Evolutionary conservation across 2,797 vertebrate species (phyloP), one percentile per base, ranked within the genome.

Genomic region (Avahi laniger): DNA sequence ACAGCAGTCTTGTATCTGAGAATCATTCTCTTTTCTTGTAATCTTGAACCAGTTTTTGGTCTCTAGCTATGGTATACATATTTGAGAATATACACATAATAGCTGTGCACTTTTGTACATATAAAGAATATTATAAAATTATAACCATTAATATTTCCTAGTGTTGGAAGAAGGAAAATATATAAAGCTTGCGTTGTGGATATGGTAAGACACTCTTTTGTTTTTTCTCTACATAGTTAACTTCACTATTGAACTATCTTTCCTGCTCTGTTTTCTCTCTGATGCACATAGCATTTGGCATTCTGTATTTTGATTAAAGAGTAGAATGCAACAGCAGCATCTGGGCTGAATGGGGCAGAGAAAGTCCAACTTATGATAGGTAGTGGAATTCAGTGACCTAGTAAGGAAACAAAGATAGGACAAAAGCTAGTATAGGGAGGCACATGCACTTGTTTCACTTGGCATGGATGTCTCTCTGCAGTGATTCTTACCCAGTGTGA

Each of bases 211-310:
- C 46, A 80, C 69, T n/a, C 7, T 72, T 85, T 90, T 50, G n/a
- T n/a, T 57, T 59, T 24, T 15, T 11, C 46, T 11, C 50, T 88
- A 57, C n/a, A 24, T 69, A 57, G 46, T 87, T 91, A 95, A 85
- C 46, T 73, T 17, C 48, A 94, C 43, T n/a, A 41, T 17, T 92
- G n/a, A 91, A 65, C 28, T 57, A 18, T 88, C 30, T 86, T 86
- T 93, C 91, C 76, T 94, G 54, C 28, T 89, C 52, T 96, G 18
- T 92, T 96, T 94, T 88, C 63, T 91, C 57, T 94, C 50, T 94
- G 65, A 70, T 95, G 76, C n/a, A 59, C 52, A 87, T 30, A 57
- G 33, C 33, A 83, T 95, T 86, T 86, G 57, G 22, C 6, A 9
- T 93, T 93, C 59, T 94, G 30, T 82, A 75, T 94, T 93, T 46